A percentile compares a stretch with the other conserved stretches of the same genome.
phyloP scores from a whole-genome alignment of 2,113 vertebrate genomes.

The Addax nasomaculatus region DNA sequence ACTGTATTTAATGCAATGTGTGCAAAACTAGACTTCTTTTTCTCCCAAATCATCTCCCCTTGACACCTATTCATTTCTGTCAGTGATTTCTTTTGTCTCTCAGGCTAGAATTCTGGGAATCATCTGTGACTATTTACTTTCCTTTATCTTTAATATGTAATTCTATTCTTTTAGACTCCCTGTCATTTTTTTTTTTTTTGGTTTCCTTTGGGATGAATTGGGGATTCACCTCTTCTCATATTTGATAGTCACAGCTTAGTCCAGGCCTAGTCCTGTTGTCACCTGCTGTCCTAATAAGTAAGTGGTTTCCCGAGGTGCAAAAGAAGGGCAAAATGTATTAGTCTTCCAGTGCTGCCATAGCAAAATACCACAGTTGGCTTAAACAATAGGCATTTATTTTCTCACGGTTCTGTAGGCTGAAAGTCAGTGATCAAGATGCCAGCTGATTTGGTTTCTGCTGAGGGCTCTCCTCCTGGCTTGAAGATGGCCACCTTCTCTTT shows the following conservation, averaged over 20 bases:
- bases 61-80: background rate
- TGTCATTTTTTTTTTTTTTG: background rate
- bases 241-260: background rate
- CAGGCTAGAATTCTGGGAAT: background rate
- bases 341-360: background rate
- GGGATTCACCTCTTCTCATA: background rate
- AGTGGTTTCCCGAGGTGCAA: background rate
- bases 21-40: background rate
- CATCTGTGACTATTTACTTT: background rate
- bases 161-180: background rate
- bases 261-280: background rate
- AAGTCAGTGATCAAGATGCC: background rate
- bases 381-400: background rate
- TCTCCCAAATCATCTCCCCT: background rate
- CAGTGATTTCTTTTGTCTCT: conserved; percentile 36
- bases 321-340: background rate
- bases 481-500: background rate
- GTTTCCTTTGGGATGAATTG: background rate
- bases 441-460: background rate
- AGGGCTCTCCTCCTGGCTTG: background rate
- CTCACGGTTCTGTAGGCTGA: background rate
- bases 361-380: background rate
- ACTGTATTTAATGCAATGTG: background rate
- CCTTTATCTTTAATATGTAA: background rate
- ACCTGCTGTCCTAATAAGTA: background rate